Evolutionary conservation across 2,888 invertebrate genomes (phyloP), one percentile per base, ranked within the genome.

Genomic region (Coleophora flavipennella): DNA sequence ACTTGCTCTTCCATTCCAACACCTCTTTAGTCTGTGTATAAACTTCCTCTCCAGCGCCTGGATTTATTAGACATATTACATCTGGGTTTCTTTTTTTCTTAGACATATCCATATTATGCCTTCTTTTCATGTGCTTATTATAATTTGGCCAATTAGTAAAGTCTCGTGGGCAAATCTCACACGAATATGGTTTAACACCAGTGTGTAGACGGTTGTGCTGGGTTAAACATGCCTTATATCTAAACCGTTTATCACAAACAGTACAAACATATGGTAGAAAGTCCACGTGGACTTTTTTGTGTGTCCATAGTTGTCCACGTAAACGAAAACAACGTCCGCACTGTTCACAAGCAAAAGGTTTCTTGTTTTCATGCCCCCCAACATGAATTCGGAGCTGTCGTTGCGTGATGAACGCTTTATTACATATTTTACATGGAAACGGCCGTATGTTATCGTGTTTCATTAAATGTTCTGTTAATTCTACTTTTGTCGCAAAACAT

Each of bases 71-170:
- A 33, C 62, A 73, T 0, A 67, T 49, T 1, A 73, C 75, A 1
- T 75, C 77, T 0, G 83, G 80, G 1, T 86, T 71, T 8, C 56
- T 63, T 45, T 62, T 74, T 45, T 58, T 74, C 43, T 68, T 76
- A 0, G 71, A 53, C 55, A 65, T 67, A 29, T 72, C 63, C 42
- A 57, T 85, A 11, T 89, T 88, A 51, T 92, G 91, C 13, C 89
- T 78, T n/a, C 91, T 77, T 66, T 91, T 91, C 90, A 92, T 91
- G 56, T 92, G 92, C 55, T 92, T 92, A 57, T 92, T 92, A 54
- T 90, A 92, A 72, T 92, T 92, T 0, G 91, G 89, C 91, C 91
- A 91, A 64, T 91, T 91, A 0, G 91, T 90, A 53, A 92, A 92
- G 51, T 90, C 65, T 9, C 65, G 50, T 52, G 89, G 87, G 57